A percentile compares a stretch with the other conserved stretches of the same genome.
phyloP scores from a whole-genome alignment of 2,888 invertebrate species.

The Neuroscelio doddi region DNA sequence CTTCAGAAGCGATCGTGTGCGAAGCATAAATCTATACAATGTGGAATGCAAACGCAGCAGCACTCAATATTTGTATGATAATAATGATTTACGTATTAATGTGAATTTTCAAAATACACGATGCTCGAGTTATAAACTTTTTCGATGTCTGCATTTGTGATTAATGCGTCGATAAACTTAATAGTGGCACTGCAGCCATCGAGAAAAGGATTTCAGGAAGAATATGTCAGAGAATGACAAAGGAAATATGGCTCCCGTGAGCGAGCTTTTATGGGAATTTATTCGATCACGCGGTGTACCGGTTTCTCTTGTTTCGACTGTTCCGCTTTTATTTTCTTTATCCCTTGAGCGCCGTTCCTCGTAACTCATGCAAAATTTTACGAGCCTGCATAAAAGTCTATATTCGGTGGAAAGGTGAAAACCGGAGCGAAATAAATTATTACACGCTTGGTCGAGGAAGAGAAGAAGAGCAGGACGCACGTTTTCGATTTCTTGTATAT shows the following conservation, averaged over 20 bases:
- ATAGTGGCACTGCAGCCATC: not conserved
- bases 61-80: too few relatives aligned
- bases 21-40: too few relatives aligned
- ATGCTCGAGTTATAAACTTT: conserved; percentile 17
- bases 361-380: conserved; percentile 43
- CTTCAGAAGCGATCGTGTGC: too few relatives aligned
- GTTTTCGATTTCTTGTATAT: conserved; percentile 24
- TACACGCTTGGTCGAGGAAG: conserved; percentile 23
- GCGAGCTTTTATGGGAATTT: conserved; percentile 6
- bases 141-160: too few relatives aligned
- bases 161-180: conserved; percentile 2
- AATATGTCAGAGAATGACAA: too few relatives aligned
- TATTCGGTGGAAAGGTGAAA: conserved; percentile 35
- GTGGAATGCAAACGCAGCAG: too few relatives aligned
- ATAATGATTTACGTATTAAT: too few relatives aligned
- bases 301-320: not conserved
- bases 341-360: conserved; percentile 11
- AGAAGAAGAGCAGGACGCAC: conserved; percentile 16
- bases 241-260: not conserved
- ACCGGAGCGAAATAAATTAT: conserved; percentile 40
- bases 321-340: not conserved
- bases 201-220: not conserved
- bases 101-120: conserved; percentile 7
- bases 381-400: conserved; percentile 44
- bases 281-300: conserved; percentile 1